phyloP scores from a whole-genome alignment of 2,888 invertebrate genomes.

The Hirtodrosophila cameraria region DNA sequence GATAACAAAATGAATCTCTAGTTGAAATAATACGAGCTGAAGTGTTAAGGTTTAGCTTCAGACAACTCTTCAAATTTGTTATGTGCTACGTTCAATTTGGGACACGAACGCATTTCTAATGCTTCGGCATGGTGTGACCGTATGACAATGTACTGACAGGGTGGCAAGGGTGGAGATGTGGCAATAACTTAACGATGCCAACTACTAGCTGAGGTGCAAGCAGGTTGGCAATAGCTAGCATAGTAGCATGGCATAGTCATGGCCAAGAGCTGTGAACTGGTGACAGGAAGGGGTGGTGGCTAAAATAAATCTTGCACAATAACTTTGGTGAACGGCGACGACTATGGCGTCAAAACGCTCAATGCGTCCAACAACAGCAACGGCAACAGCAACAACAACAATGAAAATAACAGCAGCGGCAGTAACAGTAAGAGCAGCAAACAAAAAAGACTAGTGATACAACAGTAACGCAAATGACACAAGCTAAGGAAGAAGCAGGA shows the following conservation, averaged over 20 bases:
- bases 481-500: conserved; percentile 29
- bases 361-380: conserved; percentile 46
- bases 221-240: conserved; percentile 11
- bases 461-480: conserved; percentile 61
- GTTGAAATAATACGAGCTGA: no score
- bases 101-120: conserved; percentile 28
- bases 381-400: conserved; percentile 19
- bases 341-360: conserved; percentile 54
- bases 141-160: conserved; percentile 28
- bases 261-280: neutral
- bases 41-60: no score
- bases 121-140: neutral
- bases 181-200: conserved; percentile 71
- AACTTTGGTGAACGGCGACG: conserved; percentile 49
- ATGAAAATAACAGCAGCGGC: no score
- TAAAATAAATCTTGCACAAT: conserved; percentile 74
- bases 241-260: conserved; percentile 3
- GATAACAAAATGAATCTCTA: no score
- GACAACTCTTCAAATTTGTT: neutral
- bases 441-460: conserved; percentile 29
- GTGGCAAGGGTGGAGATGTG: conserved; percentile 38
- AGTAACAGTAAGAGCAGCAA: conserved; percentile 1
- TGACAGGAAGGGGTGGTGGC: conserved; percentile 8
- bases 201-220: conserved; percentile 27
- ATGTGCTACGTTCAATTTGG: neutral